Evolutionary conservation across 2,888 invertebrate genomes (phyloP), one percentile per base, ranked within the genome.

Genomic region (Chrysolina haemoptera): DNA sequence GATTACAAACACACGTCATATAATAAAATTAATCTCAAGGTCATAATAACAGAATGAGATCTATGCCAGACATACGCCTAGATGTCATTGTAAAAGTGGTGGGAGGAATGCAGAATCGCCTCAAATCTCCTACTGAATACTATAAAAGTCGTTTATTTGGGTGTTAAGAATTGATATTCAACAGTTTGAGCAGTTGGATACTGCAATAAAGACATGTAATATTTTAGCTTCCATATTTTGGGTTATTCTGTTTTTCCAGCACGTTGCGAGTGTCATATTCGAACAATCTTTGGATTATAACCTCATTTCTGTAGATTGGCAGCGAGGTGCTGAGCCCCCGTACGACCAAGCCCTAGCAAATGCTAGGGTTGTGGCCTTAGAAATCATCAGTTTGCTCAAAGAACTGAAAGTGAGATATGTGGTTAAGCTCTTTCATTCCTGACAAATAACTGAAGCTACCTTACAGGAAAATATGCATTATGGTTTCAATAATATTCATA

Each of bases 301-400:
- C 77, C 84, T 90, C 8, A 86, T 90, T 55, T 88, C 89, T 6
- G 87, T 91, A 6, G 90, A 91, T 82, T 91, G 90, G 90, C 87
- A 88, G 76, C 83, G 86, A 50, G 91, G 90, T 1, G 89, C 90
- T 0, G 88, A 88, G 67, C 90, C 90, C 0, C 90, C 90, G 0
- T 91, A 90, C 80, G 87, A 89, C 41, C 90, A 90, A 82, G 91
- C 91, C 0, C 89, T 90, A 14, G 89, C 91, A 12, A 92, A 92
- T 82, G 89, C 90, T 0, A 84, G 91, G 71, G 84, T 91, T n/a
- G 90, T 91, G 1, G 90, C 90, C 1, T 86, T 89, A 20, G 90
- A 91, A 81, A 82, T 89, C 6, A 87, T 88, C 5, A 76, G 83
- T 20, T 84, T 91, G 64, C 82, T 91, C 4, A 85, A 86, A 53